These are phyloP conservation scores for Phylloscopus trochilus DNA, from an alignment of 2,113 vertebrate species.

Conservation along the genomic window DNA sequence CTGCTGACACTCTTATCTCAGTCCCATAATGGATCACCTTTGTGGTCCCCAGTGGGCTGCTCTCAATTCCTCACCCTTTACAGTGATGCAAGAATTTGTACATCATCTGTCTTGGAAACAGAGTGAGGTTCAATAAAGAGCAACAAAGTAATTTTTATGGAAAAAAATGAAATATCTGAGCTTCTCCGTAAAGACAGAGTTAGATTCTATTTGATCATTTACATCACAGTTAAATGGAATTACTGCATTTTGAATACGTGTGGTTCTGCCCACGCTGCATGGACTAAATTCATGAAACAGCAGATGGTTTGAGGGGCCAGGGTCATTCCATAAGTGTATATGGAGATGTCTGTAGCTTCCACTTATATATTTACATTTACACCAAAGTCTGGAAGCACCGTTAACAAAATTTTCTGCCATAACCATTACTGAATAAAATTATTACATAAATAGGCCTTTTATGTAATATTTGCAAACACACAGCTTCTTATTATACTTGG, in stretches of 20 bases:
- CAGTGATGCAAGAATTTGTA: background rate
- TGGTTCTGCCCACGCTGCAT: fast-evolving
- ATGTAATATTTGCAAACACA: background rate
- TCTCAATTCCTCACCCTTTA: background rate
- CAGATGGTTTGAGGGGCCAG: background rate
- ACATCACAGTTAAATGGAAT: background rate
- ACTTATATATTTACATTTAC: fast-evolving
- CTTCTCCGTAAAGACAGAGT: background rate
- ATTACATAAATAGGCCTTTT: background rate
- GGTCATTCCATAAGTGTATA: fast-evolving
- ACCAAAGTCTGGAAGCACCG: background rate
- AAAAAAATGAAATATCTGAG: background rate
- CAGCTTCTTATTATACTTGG: background rate
- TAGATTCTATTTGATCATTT: background rate
- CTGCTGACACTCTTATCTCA: background rate
- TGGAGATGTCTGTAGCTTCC: background rate
- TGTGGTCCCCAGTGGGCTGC: fast-evolving
- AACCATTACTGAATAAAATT: background rate
- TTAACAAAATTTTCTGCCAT: background rate
- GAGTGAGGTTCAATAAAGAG: fast-evolving
- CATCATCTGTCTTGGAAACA: background rate
- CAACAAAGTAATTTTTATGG: background rate
- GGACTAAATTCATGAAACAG: background rate
- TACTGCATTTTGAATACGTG: background rate
- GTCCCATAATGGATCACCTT: background rate